Percentiles rank a stretch among this genome's conserved stretches.
These are phyloP conservation scores for Carpatolechia fugitivella DNA, from an alignment of 2,888 invertebrate species.

Conservation along the genomic window DNA sequence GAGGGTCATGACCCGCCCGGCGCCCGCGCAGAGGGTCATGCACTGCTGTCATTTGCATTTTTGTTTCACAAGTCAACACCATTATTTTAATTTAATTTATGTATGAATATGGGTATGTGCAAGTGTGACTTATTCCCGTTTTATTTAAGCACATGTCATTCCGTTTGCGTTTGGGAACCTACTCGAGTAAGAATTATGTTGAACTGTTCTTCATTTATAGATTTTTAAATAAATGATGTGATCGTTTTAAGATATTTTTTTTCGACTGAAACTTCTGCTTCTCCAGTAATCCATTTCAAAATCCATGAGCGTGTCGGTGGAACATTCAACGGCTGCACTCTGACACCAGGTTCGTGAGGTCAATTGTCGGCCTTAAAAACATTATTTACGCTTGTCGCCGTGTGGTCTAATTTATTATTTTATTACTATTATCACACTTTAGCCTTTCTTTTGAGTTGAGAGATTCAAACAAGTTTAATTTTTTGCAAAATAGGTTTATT, in stretches of 20 bases:
- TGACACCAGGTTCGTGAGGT: too few species aligned
- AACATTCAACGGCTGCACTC: too few species aligned
- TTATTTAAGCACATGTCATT: conserved; percentile 15
- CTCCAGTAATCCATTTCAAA: too few species aligned
- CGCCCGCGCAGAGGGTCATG: background rate
- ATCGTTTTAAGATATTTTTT: background rate
- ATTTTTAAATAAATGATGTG: conserved; percentile 9
- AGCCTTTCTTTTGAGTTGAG: too few species aligned
- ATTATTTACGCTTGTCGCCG: too few species aligned
- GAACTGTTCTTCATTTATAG: conserved; percentile 8
- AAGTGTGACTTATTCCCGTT: conserved; percentile 17
- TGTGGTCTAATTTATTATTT: too few species aligned
- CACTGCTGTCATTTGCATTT: conserved; percentile 10
- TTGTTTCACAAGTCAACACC: background rate
- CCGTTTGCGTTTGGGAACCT: background rate
- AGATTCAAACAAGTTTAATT: background rate
- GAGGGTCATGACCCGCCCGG: too few species aligned
- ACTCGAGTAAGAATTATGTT: background rate
- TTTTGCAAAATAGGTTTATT: background rate
- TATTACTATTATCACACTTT: too few species aligned
- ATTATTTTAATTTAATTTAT: conserved; percentile 10
- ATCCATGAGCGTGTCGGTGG: too few species aligned
- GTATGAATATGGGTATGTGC: conserved; percentile 14
- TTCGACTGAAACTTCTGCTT: too few species aligned
- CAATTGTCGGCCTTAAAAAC: too few species aligned